Evolutionary conservation across 2,888 invertebrate genomes (phyloP), one percentile per base, ranked within the genome.

Genomic region (Athrips mouffetella): DNA sequence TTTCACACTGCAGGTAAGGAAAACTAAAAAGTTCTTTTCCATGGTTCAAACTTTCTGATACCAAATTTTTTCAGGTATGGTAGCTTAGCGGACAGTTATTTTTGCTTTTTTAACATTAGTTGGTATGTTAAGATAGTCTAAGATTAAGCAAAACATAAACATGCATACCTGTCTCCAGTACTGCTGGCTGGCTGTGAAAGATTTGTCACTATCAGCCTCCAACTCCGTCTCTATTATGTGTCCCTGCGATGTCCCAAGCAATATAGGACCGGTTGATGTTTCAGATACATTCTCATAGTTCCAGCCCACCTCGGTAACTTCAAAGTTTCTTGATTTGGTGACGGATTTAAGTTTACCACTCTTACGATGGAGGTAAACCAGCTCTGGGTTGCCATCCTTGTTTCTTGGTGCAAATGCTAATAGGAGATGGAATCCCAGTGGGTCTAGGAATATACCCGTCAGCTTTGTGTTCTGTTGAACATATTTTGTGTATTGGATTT

Each of bases 221-320:
- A 98, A 90, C 75, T 98, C 97, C 0, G 95, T 95, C 82, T 98
- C 98, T 77, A 97, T 92, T 53, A 98, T 94, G 37, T 96, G 87
- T 0, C 98, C 98, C 71, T 94, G 95, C 0, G 95, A 95, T 0
- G 97, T 98, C 4, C 98, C 98, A 37, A 98, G 73, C 31, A 98
- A 83, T 62, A 98, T 96, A 0, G 95, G 92, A 1, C 96, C 96
- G 0, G 97, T 96, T 0, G 92, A 90, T 1, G 73, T 79, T 51
- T 93, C 92, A 0, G 91, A 92, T 1, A 89, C 91, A 58, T 94
- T 93, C 49, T 91, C 90, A 59, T 91, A 91, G 76, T 96, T 97
- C 94, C 98, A 98, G 1, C 94, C 98, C 0, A 98, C 94, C 44
- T 96, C 94, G 0, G 97, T 97, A 18, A 98, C 93, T 70, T 96